These are phyloP conservation scores for Gymnoscopelus braueri DNA, from an alignment of 2,797 vertebrate genomes.

Conservation along the genomic window DNA sequence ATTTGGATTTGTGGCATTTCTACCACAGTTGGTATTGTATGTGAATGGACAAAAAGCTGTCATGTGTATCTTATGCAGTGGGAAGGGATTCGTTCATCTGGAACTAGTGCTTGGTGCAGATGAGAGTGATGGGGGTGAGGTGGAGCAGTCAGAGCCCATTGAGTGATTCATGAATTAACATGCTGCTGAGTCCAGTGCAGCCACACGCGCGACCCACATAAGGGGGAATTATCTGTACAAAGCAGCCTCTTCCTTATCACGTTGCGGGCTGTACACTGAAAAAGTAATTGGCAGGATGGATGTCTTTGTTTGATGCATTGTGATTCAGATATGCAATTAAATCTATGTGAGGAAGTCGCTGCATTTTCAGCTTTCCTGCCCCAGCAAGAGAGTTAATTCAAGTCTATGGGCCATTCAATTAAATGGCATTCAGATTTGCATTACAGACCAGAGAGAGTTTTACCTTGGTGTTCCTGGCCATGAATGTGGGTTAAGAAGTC, in stretches of 20 bases:
- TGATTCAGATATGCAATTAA: constrained; percentile 25
- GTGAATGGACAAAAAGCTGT: not conserved
- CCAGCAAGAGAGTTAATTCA: constrained; percentile 17
- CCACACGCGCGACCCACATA: constrained; percentile 60
- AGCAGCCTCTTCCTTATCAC: constrained; percentile 50
- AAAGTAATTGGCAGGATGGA: constrained; percentile 16
- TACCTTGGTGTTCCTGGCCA: constrained; percentile 4
- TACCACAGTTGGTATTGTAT: not conserved
- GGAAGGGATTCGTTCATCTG: not conserved
- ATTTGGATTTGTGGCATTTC: not conserved
- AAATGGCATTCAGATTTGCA: constrained; percentile 3
- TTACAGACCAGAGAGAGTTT: constrained; percentile 1
- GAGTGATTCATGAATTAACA: constrained; percentile 52
- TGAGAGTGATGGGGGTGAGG: constrained; percentile 1
- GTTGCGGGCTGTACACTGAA: constrained; percentile 13
- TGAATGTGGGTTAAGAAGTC: constrained; percentile 2
- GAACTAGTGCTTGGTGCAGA: not conserved
- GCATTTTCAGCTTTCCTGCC: constrained; percentile 2
- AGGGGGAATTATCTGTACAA: constrained; percentile 48
- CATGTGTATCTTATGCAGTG: not conserved
- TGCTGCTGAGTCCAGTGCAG: constrained; percentile 54
- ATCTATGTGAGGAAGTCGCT: constrained; percentile 25
- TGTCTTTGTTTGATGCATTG: constrained; percentile 6
- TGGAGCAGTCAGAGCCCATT: constrained; percentile 4
- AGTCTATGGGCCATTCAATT: constrained; percentile 19